Evolutionary conservation across 1,140 invertebrate genomes (phyloP), one percentile per base, ranked within the genome.

Genomic region (Palaemon carinicauda): DNA sequence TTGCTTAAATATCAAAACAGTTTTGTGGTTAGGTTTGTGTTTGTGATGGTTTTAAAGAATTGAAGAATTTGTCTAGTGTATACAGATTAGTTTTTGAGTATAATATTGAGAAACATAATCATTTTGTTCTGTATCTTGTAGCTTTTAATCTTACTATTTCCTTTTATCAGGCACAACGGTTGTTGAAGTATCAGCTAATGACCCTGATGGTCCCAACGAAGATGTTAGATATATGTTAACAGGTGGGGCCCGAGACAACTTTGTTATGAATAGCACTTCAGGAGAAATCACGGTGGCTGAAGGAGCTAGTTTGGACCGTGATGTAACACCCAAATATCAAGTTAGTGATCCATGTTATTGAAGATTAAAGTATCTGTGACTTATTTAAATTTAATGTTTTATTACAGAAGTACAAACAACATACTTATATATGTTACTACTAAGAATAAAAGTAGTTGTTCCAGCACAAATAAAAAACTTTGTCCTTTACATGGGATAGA

Each of bases 281-380:
- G 92, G 93, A 17, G 81, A 89, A 3, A 90, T 93, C 5, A 89
- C 80, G 91, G 93, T 96, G 9, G 94, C 94, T 0, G 91, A 92
- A 31, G 94, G 95, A 80, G 94, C 94, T 79, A 93, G 92, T 1
- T 92, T 97, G 3, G 96, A 97, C 90, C 91, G 96, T 69, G 96
- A 97, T 90, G 93, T 93, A 69, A 94, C 95, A 88, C 93, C 94
- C 0, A 92, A 94, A 1, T 92, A 96, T 50, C 92, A 93, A 21
- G 92, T 97, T 19, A 94, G 94, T 87, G 93, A n/a, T 51, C 15
- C 24, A 5, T 50, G 29, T 17, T 17, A 17, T 19, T 14, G 0
- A 78, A 21, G 4, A 29, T 3, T 3, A 4, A 41, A 17, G 21
- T 14, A 5, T 78, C 3, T n/a, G 33, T 5, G 9, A 9, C 33